Evolutionary conservation across 2,113 vertebrate species (phyloP), one percentile per base, ranked within the genome.

Genomic region (Orthonyx spaldingii): DNA sequence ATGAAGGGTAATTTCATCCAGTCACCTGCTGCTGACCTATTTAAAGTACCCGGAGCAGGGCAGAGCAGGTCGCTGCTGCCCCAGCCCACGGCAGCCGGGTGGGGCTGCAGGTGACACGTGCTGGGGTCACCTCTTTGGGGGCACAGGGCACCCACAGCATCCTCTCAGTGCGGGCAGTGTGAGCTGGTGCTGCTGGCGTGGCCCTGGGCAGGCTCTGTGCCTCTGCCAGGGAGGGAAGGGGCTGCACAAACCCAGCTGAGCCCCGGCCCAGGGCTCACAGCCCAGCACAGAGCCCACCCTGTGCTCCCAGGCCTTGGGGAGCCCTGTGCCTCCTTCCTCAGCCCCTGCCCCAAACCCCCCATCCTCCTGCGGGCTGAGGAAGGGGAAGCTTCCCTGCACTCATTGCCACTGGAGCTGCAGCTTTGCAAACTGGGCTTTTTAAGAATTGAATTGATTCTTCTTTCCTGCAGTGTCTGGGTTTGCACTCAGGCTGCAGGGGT

Each of bases 21-120:
- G 84, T 80, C 96, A 87, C 95, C 90, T 95, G 95, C 95, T 94
- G 94, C 59, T 96, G 96, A 94, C 94, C 96, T 63, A 95, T 93
- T 96, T 96, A 55, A 83, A 64, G 84, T 6, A 22, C 35, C 49
- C 13, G 0, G 49, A 63, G 75, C 79, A 81, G 85, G 84, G 49
- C 80, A 69, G 64, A 65, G 79, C 53, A 16, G 26, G 53, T 14
- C 3, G 1, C 32, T 16, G 78, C 70, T 46, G 66, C 41, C 52
- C 49, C 85, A 32, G 85, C 89, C 60, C 2, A 0, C 9, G 12
- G 53, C 59, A 35, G 41, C 41, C 16, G 3, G 39, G 42, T 35
- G 41, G 23, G 14, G 6, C 76, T 68, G 95, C 68, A 63, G 65
- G 65, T 35, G 64, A 74, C 30, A 6, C 17, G 1, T 13, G 65